These are phyloP conservation scores for Parus major DNA, from an alignment of 2,113 vertebrate genomes.

Conservation along the genomic window DNA sequence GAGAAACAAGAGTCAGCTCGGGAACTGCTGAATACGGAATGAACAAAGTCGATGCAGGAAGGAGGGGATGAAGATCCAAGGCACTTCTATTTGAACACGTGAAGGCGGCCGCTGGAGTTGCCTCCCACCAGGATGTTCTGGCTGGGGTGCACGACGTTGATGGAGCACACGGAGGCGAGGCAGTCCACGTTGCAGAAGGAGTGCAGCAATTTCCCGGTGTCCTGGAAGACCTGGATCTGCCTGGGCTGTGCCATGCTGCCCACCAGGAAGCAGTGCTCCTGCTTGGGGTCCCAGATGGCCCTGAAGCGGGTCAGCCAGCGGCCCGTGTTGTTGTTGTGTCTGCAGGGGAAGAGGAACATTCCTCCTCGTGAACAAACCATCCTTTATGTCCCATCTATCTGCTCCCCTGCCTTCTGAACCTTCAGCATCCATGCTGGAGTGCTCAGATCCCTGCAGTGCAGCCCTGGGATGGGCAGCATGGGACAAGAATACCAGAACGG, in stretches of 20 bases:
- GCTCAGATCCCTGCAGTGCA: neutral
- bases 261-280: slow-evolving; percentile 83
- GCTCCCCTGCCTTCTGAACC: neutral
- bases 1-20: neutral
- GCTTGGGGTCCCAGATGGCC: slow-evolving; percentile 90
- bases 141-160: slow-evolving; percentile 81
- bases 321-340: slow-evolving; percentile 79
- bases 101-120: slow-evolving; percentile 81
- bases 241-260: slow-evolving; percentile 78
- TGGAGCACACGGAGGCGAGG: slow-evolving; percentile 79
- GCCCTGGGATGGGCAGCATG: neutral
- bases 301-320: slow-evolving; percentile 81
- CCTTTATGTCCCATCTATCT: neutral
- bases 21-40: fast-evolving
- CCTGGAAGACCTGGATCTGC: slow-evolving; percentile 78
- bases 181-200: slow-evolving; percentile 63
- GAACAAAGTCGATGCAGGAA: neutral
- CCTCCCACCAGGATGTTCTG: slow-evolving; percentile 80
- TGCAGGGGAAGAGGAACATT: neutral
- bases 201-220: slow-evolving; percentile 73
- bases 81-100: slow-evolving; percentile 73
- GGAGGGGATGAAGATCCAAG: fast-evolving
- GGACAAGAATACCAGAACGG: neutral
- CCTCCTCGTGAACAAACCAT: fast-evolving
- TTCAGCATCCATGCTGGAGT: fast-evolving